Conservation (phyloP, 1,140 invertebrate genomes). For the Brachionus calyciflorus region DNA sequence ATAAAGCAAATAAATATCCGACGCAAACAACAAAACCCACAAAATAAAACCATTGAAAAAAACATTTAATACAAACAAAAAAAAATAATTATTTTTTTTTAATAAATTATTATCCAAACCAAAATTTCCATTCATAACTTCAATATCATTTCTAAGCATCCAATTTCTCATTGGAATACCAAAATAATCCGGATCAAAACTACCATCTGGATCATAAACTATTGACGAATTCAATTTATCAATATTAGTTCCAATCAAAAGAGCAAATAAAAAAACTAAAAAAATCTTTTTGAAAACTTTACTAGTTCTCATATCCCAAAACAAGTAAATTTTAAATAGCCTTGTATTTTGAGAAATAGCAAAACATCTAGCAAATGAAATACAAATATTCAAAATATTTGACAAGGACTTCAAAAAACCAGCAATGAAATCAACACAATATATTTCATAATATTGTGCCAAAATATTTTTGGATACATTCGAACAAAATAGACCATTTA, state of each 20-base stretch:
- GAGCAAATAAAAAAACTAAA: not conserved
- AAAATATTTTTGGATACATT: not conserved
- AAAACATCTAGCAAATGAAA: not conserved
- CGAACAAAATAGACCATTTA: not conserved
- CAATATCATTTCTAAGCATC: not conserved
- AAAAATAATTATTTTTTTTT: not conserved
- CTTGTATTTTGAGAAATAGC: not conserved
- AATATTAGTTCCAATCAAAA: not conserved
- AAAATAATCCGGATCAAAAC: not conserved
- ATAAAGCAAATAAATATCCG: not conserved
- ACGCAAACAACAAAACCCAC: not conserved
- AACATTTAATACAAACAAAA: not conserved
- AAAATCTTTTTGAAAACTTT: not conserved
- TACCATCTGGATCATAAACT: not conserved
- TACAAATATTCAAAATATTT: not conserved
- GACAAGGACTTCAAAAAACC: not conserved
- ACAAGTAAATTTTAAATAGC: not conserved
- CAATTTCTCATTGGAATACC: not conserved
- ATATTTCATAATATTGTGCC: not conserved
- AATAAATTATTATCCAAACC: not conserved
- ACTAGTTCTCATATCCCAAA: not conserved
- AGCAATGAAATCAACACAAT: not conserved
- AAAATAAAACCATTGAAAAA: not conserved
- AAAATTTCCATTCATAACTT: not conserved
- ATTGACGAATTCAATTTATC: not conserved